Percentiles rank a stretch among this genome's conserved stretches.
phyloP scores from a whole-genome alignment of 2,113 vertebrate genomes.

The Mixornis gularis region DNA sequence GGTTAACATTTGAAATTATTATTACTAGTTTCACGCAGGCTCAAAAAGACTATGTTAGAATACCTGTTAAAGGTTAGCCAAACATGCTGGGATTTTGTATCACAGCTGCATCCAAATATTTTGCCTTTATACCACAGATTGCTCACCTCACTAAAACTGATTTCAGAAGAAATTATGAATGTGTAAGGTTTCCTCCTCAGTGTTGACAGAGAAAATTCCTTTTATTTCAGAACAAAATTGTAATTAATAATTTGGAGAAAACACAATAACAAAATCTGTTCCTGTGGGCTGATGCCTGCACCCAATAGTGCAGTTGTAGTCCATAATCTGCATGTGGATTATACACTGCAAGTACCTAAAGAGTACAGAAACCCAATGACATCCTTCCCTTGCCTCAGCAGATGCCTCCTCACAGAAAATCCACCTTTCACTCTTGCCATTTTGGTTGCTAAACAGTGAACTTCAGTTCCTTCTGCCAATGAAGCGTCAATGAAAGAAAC shows the following conservation, averaged over 20 bases:
- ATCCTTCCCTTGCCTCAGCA: not conserved
- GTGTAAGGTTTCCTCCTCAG: not conserved
- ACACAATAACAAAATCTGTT: not conserved
- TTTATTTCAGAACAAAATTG: not conserved
- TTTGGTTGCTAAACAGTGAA: not conserved
- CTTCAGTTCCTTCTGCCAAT: not conserved
- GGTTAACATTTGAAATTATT: not conserved
- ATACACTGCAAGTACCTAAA: not conserved
- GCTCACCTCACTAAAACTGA: not conserved
- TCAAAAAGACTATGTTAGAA: not conserved
- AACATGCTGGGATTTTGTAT: not conserved
- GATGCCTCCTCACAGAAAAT: not conserved
- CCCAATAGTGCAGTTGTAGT: not conserved
- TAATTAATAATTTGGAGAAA: not conserved
- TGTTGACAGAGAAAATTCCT: not conserved
- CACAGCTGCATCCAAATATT: not conserved
- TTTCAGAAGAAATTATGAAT: not conserved
- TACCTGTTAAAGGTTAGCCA: not conserved
- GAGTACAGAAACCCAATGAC: not conserved
- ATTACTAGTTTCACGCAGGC: not conserved
- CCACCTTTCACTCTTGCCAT: not conserved
- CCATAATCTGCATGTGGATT: not conserved
- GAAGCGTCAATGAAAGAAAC: not conserved
- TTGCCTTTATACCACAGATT: not conserved
- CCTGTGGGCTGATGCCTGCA: not conserved